phyloP scores from a whole-genome alignment of 2,797 vertebrate genomes.

The Propithecus deckenii region DNA sequence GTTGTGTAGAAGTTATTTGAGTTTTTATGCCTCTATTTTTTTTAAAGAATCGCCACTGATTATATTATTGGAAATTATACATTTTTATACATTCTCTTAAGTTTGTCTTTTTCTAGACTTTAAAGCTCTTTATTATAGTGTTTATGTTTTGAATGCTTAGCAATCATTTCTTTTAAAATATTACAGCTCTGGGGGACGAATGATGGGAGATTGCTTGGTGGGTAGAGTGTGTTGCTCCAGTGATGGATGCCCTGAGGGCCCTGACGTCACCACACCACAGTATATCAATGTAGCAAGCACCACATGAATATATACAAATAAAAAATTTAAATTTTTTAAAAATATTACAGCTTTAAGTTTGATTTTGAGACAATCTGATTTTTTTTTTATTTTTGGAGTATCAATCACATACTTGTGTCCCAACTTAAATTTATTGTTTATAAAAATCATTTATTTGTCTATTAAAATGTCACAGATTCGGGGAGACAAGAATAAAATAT shows the following conservation, averaged over 20 bases:
- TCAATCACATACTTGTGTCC: neutral
- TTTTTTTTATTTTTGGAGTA: neutral
- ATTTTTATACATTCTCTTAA: slow-evolving; percentile 2
- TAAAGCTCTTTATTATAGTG: neutral
- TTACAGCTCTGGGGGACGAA: slow-evolving; percentile 67
- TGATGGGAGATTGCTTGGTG: neutral
- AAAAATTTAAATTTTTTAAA: neutral
- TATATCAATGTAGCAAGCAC: neutral
- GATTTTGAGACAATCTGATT: neutral
- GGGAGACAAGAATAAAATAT: neutral
- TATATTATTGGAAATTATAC: neutral
- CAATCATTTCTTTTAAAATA: slow-evolving; percentile 61
- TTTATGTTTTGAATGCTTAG: slow-evolving; percentile 45
- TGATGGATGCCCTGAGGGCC: neutral
- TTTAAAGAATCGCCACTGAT: neutral
- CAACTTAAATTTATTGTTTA: slow-evolving; percentile 27
- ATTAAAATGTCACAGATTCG: slow-evolving; percentile 19
- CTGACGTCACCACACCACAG: neutral
- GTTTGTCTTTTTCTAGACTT: slow-evolving; percentile 8
- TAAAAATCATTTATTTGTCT: neutral
- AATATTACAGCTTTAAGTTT: slow-evolving; percentile 63
- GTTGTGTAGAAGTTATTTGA: neutral
- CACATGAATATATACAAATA: neutral
- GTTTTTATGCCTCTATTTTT: neutral
- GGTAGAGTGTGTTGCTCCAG: neutral